These are phyloP conservation scores for Mya arenaria DNA, from an alignment of 1,140 invertebrate species.

Conservation along the genomic window DNA sequence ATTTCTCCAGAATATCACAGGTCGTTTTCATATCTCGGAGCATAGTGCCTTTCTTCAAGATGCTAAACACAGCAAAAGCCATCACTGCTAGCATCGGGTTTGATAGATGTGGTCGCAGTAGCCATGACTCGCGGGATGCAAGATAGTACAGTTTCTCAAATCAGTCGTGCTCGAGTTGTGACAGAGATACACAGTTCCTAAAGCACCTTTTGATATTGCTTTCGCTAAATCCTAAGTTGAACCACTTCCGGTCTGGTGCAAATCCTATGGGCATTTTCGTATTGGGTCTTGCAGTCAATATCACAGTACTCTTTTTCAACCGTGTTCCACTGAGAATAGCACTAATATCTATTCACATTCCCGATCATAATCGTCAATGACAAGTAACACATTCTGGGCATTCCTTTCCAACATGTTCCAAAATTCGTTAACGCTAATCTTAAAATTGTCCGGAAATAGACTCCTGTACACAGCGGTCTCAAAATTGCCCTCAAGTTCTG, in stretches of 20 bases:
- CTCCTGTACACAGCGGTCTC: conserved; percentile 54
- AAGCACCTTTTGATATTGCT: conserved; percentile 62
- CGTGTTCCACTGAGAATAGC: conserved; percentile 59
- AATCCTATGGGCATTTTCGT: conserved; percentile 38
- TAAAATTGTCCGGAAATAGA: conserved; percentile 61
- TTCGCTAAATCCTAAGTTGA: conserved; percentile 64
- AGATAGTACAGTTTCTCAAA: conserved; percentile 62
- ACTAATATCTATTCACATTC: conserved; percentile 54
- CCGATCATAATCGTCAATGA: conserved; percentile 70
- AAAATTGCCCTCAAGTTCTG: conserved; percentile 56
- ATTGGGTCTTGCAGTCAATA: conserved; percentile 63
- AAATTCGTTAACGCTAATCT: conserved; percentile 63
- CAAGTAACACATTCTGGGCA: conserved; percentile 61
- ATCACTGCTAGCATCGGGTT: conserved; percentile 58
- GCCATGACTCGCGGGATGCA: conserved; percentile 56
- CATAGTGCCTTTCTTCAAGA: conserved; percentile 45
- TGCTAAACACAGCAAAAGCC: conserved; percentile 51
- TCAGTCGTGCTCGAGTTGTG: conserved; percentile 62
- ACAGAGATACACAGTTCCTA: conserved; percentile 61
- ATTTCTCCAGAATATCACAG: conserved; percentile 55
- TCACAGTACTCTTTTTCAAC: conserved; percentile 59
- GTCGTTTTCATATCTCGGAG: conserved; percentile 47
- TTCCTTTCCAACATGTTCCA: conserved; percentile 66
- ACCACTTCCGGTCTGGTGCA: conserved; percentile 65
- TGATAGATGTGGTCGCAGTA: conserved; percentile 53